Evolutionary conservation across 2,888 invertebrate species (phyloP).

Genomic region (Caenorhabditis plicata): DNA sequence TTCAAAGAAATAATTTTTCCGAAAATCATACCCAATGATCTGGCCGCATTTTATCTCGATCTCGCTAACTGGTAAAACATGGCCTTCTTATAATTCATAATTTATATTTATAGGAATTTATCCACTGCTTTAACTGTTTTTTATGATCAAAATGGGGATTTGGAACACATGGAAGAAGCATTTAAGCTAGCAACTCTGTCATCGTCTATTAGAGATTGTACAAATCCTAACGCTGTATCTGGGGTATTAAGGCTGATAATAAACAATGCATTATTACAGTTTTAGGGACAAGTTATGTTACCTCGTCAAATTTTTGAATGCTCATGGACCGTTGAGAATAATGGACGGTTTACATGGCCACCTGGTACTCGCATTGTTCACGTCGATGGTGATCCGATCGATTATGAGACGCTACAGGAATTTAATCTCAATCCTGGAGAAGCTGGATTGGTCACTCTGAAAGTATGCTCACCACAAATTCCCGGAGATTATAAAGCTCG

Average conservation of each 20-base stretch:
- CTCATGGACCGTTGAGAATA: constrained; percentile 17
- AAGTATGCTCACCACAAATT: constrained; percentile 9
- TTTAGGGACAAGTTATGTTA: constrained; percentile 8
- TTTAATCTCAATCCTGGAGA: constrained; percentile 12
- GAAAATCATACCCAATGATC: constrained; percentile 25
- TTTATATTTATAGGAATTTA: constrained; percentile 14
- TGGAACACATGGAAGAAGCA: constrained; percentile 31
- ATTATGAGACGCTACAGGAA: constrained; percentile 21
- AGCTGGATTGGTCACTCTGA: constrained; percentile 8
- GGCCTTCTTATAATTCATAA: neutral
- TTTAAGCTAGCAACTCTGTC: constrained; percentile 22
- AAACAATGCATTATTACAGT: neutral
- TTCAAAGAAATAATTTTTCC: constrained; percentile 21
- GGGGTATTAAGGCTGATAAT: constrained; percentile 2
- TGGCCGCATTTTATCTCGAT: constrained; percentile 36
- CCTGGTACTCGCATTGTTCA: constrained; percentile 22
- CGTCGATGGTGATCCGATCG: constrained; percentile 33
- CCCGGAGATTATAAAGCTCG: constrained; percentile 26
- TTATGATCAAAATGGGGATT: constrained; percentile 31
- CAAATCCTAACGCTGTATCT: constrained; percentile 12
- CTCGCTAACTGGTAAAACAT: constrained; percentile 24
- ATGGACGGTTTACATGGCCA: constrained; percentile 25
- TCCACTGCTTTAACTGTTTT: constrained; percentile 19
- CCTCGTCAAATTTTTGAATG: constrained; percentile 12
- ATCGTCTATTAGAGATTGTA: constrained; percentile 16